Conservation (phyloP, 2,888 invertebrate species). For the Coremacera marginata region DNA sequence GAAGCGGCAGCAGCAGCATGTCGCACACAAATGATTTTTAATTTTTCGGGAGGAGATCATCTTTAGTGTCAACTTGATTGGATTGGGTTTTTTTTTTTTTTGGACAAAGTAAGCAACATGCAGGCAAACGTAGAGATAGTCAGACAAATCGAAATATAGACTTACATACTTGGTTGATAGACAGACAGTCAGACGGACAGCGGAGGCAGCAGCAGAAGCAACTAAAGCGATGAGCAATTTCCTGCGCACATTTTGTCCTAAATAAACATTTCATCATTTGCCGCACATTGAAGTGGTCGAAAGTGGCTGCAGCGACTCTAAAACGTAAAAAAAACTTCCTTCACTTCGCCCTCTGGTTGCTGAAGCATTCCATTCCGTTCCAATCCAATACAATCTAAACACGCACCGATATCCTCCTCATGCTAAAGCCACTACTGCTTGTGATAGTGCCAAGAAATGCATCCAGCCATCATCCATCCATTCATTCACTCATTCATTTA, state of each 20-base stretch:
- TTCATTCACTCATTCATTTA: conserved; percentile 38
- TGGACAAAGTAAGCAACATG: background rate
- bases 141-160: conserved; percentile 12
- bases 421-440: background rate
- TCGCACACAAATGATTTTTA: conserved; percentile 14
- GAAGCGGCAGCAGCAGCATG: conserved; percentile 6
- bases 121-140: conserved; percentile 13
- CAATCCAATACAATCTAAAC: conserved; percentile 20
- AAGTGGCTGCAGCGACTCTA: conserved; percentile 20
- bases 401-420: conserved; percentile 13
- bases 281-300: conserved; percentile 48
- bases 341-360: background rate
- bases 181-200: conserved; percentile 3
- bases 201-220: background rate
- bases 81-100: conserved; percentile 12
- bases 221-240: conserved; percentile 60
- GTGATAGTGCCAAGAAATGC: background rate
- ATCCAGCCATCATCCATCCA: conserved; percentile 24
- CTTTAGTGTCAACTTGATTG: conserved; percentile 33
- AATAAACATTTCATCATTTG: conserved; percentile 65
- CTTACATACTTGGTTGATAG: background rate
- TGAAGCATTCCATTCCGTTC: background rate
- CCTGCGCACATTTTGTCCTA: conserved; percentile 65
- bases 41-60: conserved; percentile 10
- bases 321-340: background rate